Conservation (phyloP, 2,888 invertebrate species). For the Acronicta leporina region DNA sequence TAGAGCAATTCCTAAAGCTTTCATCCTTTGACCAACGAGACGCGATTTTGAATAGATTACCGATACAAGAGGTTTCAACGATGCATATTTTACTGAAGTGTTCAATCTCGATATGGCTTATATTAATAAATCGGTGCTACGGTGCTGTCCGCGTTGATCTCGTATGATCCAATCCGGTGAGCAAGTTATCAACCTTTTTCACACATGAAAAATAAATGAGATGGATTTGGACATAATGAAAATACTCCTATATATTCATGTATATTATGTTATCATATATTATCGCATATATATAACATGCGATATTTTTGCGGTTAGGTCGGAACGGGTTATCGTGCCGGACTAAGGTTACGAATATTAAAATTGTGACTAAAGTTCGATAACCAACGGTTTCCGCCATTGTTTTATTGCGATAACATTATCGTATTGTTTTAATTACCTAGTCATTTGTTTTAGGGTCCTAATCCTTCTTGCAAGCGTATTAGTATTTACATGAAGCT, state of each 20-base stretch:
- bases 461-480: not conserved
- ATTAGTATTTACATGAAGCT: too few species aligned
- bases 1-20: constrained; percentile 25
- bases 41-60: constrained; percentile 38
- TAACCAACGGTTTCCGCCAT: constrained; percentile 36
- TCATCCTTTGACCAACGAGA: constrained; percentile 40
- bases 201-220: too few species aligned
- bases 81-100: constrained; percentile 20
- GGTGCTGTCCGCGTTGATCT: too few species aligned
- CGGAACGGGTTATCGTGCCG: constrained; percentile 55
- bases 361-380: constrained; percentile 55
- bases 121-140: too few species aligned
- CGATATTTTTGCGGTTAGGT: constrained; percentile 11
- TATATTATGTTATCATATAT: too few species aligned
- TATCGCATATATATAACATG: too few species aligned
- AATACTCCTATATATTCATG: not conserved
- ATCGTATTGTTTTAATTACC: not conserved
- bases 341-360: constrained; percentile 46
- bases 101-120: constrained; percentile 6
- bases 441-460: not conserved
- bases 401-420: constrained; percentile 23
- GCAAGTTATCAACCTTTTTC: too few species aligned
- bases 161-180: too few species aligned
- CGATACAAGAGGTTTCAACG: constrained; percentile 32
- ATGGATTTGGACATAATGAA: not conserved